These are phyloP conservation scores for Spheniscus mendiculus DNA, from an alignment of 2,113 vertebrate genomes.

Conservation along the genomic window DNA sequence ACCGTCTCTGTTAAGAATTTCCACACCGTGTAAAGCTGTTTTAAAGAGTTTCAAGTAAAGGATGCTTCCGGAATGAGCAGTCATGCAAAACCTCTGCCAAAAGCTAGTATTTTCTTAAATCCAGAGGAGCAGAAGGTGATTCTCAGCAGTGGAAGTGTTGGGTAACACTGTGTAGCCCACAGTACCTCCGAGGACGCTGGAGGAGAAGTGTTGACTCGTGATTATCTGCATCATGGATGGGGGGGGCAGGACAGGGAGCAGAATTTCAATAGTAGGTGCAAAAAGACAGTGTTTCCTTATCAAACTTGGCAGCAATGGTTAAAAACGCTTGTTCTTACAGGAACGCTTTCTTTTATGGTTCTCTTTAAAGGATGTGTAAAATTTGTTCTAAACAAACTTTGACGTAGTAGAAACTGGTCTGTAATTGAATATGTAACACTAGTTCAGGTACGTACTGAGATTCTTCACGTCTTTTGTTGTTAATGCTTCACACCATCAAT, in stretches of 20 bases:
- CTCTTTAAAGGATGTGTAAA: conserved; percentile 37
- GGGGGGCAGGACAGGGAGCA: background rate
- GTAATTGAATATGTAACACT: conserved; percentile 24
- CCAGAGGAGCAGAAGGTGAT: background rate
- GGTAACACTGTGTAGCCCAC: background rate
- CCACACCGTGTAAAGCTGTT: background rate
- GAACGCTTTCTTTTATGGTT: background rate
- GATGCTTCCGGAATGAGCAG: background rate
- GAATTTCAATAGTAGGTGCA: background rate
- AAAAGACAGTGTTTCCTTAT: background rate
- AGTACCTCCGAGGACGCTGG: background rate
- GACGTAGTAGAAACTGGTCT: conserved; percentile 36
- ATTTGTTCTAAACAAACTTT: conserved; percentile 47
- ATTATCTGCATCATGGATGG: background rate
- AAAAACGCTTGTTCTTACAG: conserved; percentile 22
- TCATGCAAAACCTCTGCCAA: background rate
- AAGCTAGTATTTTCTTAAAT: background rate
- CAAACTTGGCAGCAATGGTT: background rate
- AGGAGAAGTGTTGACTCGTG: background rate
- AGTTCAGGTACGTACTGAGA: conserved; percentile 30
- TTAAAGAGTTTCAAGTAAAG: background rate
- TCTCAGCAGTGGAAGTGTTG: background rate
- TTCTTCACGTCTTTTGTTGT: conserved; percentile 10
- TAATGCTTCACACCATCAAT: conserved; percentile 6
- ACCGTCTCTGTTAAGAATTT: background rate